phyloP scores from a whole-genome alignment of 2,888 invertebrate species.

The Plagodis pulveraria region DNA sequence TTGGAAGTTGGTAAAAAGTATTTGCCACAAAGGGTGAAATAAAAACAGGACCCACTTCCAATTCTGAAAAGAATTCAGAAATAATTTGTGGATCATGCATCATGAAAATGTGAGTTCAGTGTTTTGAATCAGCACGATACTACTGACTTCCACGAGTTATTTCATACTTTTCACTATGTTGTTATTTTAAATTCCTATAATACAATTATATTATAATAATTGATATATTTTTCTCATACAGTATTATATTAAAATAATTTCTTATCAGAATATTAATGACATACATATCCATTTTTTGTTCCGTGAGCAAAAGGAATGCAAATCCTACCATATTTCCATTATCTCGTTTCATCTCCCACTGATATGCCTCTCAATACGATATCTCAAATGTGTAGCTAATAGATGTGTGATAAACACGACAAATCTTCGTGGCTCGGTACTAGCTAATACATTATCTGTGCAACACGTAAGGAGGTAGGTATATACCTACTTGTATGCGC shows the following conservation, averaged over 20 bases:
- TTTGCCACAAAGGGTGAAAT: too few species aligned
- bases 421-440: constrained; percentile 20
- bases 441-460: not conserved
- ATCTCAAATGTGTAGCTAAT: constrained; percentile 1
- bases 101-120: too few species aligned
- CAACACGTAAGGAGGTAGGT: not conserved
- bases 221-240: too few species aligned
- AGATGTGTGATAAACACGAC: constrained; percentile 37
- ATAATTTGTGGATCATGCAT: too few species aligned
- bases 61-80: too few species aligned
- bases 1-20: too few species aligned
- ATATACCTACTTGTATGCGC: constrained; percentile 5
- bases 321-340: constrained; percentile 13
- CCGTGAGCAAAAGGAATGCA: constrained; percentile 1
- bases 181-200: too few species aligned
- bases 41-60: too few species aligned
- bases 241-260: constrained; percentile 1
- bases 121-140: too few species aligned
- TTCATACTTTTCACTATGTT: too few species aligned
- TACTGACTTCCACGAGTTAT: too few species aligned
- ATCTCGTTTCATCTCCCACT: not conserved
- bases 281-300: not conserved
- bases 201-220: constrained; percentile 1
- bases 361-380: constrained; percentile 5
- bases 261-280: not conserved